Evolutionary conservation across 2,113 vertebrate genomes (phyloP).

Genomic region (Elanus axillaris): DNA sequence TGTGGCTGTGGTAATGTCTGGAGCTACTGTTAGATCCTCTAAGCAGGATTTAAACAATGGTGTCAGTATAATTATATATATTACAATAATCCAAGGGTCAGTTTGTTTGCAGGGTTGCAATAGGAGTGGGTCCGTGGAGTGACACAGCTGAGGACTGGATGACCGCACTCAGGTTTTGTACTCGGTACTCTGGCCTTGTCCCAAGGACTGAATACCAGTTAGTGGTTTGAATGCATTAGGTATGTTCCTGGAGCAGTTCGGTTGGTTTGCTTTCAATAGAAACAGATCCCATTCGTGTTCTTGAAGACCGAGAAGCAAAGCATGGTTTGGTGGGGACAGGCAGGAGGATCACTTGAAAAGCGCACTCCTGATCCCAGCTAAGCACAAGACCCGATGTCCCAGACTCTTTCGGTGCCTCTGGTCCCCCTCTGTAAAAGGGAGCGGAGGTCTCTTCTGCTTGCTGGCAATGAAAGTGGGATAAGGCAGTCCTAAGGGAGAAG

Average conservation of each 20-base stretch:
- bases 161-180: accelerated
- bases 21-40: background rate
- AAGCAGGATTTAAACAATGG: background rate
- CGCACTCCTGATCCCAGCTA: background rate
- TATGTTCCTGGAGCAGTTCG: background rate
- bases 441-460: background rate
- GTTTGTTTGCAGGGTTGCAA: background rate
- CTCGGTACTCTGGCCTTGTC: background rate
- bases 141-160: background rate
- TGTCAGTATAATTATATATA: background rate
- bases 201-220: background rate
- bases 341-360: background rate
- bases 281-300: background rate
- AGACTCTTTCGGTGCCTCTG: background rate
- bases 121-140: accelerated
- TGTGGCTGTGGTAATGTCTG: background rate
- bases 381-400: background rate
- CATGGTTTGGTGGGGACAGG: background rate
- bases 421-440: background rate
- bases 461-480: background rate
- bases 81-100: background rate
- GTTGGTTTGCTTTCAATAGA: background rate
- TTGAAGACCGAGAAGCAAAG: background rate
- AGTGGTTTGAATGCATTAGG: background rate
- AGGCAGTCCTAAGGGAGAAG: background rate